phyloP scores from a whole-genome alignment of 92 coral and sea anemone genomes.

The Umimayanthus chanpuru region DNA sequence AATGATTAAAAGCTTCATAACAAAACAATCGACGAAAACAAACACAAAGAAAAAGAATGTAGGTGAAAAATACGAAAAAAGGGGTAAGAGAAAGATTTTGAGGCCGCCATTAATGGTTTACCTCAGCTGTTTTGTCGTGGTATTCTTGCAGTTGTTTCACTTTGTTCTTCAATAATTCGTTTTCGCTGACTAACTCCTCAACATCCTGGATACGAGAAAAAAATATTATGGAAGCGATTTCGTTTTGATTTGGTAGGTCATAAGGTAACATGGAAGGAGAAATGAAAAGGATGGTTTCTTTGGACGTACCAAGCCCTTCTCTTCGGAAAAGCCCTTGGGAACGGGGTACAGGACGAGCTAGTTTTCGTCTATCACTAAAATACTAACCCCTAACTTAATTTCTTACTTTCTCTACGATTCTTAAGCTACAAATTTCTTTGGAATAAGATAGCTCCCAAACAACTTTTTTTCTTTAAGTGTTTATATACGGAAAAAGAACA shows the following conservation, averaged over 20 bases:
- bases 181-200: not conserved
- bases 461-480: too few species aligned
- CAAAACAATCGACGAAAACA: not conserved
- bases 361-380: not conserved
- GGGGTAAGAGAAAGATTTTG: not conserved
- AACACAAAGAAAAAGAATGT: not conserved
- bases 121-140: slow-evolving; percentile 14
- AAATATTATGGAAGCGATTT: not conserved
- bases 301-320: too few species aligned
- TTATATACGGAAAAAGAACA: too few species aligned
- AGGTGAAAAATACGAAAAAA: not conserved
- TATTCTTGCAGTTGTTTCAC: not conserved
- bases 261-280: not conserved
- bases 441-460: too few species aligned
- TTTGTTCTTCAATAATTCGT: slow-evolving; percentile 5
- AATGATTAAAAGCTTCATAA: too few species aligned
- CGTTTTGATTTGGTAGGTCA: not conserved
- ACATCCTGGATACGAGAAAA: slow-evolving; percentile 7
- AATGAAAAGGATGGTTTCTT: not conserved
- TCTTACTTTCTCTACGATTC: not conserved
- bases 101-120: not conserved
- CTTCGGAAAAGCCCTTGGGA: too few species aligned
- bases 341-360: too few species aligned
- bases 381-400: not conserved
- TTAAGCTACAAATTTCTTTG: too few species aligned